Base-by-base conservation (phyloP, 2,797 vertebrate genomes). In the Eremophila alpestris region DNA sequence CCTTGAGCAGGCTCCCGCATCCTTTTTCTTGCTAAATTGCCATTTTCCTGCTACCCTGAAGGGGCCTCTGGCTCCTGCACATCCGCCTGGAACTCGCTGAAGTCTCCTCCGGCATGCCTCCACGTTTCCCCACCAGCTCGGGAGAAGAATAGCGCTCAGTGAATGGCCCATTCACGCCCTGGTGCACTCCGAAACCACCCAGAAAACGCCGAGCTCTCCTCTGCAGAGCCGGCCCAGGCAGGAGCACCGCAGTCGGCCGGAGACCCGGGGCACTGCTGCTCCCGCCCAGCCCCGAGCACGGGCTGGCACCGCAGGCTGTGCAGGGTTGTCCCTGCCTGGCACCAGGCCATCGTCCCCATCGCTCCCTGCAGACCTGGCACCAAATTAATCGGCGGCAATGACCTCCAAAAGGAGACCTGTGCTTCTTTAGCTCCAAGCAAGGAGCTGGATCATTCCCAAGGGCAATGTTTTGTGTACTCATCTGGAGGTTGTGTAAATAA, bases 401-500 rank as follows among this genome's bases (percentile, higher is more conserved):
- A 27, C 34, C 59, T 77, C 48, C 0, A 0, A 59, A n/a, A 49
- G 48, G 74, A 89, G 12, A 12, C 26, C 60, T 56, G 52, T 2
- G 0, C 49, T 79, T 70, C 92, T 78, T 70, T 67, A 32, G 36
- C 71, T 83, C 48, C n/a, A 11, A 54, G 48, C 0, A 0, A 81
- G 58, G 43, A 90, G 22, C 51, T 93, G 93, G 87, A 24, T 55
- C 12, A 1, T 63, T 77, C 91, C 93, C 93, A 94, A 92, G 76
- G 52, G 55, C 71, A 90, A 62, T 82, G 81, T 79, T 93, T 46
- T 56, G 62, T 79, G 65, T 90, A 77, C 92, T 90, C 74, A 24
- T 91, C 40, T 84, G 83, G 93, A 94, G 73, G 58, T 3, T 73
- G 56, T 59, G 76, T 86, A 94, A 97, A 96, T 84, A 96, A 62